Conservation (phyloP, 2,888 invertebrate species). For the Campoplex capitator region DNA sequence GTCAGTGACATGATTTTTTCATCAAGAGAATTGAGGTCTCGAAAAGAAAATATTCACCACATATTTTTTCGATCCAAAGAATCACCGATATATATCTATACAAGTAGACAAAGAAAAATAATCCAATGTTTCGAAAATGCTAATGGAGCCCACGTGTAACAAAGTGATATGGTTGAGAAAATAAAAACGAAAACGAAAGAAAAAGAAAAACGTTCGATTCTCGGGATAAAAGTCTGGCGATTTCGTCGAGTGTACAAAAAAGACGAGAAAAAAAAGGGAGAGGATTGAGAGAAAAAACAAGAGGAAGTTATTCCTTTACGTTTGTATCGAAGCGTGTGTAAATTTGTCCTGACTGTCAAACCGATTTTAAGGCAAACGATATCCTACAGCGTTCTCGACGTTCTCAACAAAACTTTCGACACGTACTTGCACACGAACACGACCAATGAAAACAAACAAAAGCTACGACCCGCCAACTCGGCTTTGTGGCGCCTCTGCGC, state of each 20-base stretch:
- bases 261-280: neutral
- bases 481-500: conserved; percentile 42
- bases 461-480: conserved; percentile 46
- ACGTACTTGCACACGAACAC: conserved; percentile 30
- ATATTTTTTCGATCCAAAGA: neutral
- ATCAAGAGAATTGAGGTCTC: neutral
- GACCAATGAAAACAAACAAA: conserved; percentile 58
- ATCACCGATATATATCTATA: neutral
- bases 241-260: conserved; percentile 6
- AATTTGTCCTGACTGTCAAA: conserved; percentile 47
- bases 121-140: conserved; percentile 10
- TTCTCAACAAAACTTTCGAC: conserved; percentile 12
- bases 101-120: conserved; percentile 4
- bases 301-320: conserved; percentile 23
- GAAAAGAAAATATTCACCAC: neutral
- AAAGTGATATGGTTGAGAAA: neutral
- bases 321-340: conserved; percentile 48
- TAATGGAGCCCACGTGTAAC: conserved; percentile 17
- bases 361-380: conserved; percentile 42
- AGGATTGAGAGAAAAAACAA: neutral
- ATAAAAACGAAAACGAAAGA: neutral
- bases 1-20: neutral
- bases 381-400: neutral
- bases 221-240: neutral
- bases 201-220: conserved; percentile 5